Evolutionary conservation across 2,888 invertebrate genomes (phyloP).

Genomic region (Aporophyla nigra): DNA sequence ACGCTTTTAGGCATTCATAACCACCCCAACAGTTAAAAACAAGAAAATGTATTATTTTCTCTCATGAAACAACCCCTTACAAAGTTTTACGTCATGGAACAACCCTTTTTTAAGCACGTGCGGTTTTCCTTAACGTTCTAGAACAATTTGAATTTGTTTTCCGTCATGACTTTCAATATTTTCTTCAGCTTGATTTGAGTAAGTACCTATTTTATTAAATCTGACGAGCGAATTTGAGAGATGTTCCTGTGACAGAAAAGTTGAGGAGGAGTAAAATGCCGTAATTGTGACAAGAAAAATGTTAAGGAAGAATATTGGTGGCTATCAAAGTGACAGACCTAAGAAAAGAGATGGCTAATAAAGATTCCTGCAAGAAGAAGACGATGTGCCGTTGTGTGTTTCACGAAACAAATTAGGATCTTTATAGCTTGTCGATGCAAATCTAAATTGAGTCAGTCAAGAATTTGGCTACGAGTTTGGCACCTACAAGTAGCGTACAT

Average conservation of each 20-base stretch:
- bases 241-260: neutral
- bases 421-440: neutral
- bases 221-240: neutral
- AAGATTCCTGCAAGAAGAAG: neutral
- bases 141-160: constrained; percentile 19
- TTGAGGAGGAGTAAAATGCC: neutral
- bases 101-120: constrained; percentile 24
- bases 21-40: constrained; percentile 8
- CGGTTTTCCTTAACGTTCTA: constrained; percentile 28
- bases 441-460: neutral
- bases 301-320: neutral
- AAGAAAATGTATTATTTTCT: constrained; percentile 21
- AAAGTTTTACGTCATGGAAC: constrained; percentile 32
- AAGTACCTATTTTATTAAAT: neutral
- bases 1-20: constrained; percentile 10
- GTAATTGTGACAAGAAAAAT: neutral
- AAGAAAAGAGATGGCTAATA: neutral
- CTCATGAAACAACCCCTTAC: neutral
- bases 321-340: neutral
- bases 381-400: neutral
- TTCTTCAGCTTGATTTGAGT: neutral
- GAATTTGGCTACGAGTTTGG: too few relatives aligned
- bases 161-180: constrained; percentile 14
- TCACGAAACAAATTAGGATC: neutral
- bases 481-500: neutral